Evolutionary conservation across 2,888 invertebrate genomes (phyloP).

Genomic region (Micropterix aruncella): DNA sequence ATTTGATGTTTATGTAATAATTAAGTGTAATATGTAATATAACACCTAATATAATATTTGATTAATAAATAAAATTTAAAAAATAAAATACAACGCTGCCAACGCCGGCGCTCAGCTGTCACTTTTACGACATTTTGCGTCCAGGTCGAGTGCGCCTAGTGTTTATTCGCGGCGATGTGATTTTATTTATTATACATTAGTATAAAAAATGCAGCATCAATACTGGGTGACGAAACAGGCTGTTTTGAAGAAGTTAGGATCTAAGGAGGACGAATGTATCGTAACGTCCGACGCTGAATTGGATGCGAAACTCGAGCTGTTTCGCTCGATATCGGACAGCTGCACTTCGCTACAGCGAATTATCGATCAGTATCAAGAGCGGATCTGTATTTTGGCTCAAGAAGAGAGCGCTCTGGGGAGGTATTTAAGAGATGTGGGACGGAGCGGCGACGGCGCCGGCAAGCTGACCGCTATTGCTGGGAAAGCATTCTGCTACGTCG

Average conservation of each 20-base stretch:
- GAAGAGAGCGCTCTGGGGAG: constrained; percentile 92
- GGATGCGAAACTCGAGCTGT: constrained; percentile 90
- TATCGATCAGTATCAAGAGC: constrained; percentile 87
- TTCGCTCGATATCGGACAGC: constrained; percentile 84
- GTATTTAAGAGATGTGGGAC: constrained; percentile 88
- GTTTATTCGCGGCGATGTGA: background rate
- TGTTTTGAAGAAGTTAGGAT: constrained; percentile 81
- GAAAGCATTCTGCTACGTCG: constrained; percentile 75
- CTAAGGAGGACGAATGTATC: constrained; percentile 95
- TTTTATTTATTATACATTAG: background rate
- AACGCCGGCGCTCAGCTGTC: too few species aligned
- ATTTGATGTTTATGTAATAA: too few species aligned
- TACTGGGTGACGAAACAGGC: constrained; percentile 98
- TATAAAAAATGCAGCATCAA: constrained; percentile 69
- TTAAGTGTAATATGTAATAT: too few species aligned
- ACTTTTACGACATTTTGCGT: background rate
- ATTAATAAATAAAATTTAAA: too few species aligned
- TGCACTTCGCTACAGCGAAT: constrained; percentile 76
- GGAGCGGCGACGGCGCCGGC: constrained; percentile 71
- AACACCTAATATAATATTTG: too few species aligned
- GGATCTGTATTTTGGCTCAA: constrained; percentile 82
- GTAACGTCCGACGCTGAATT: constrained; percentile 92
- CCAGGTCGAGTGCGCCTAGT: background rate
- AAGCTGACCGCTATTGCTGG: constrained; percentile 48
- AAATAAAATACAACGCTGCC: too few species aligned